Conservation (phyloP, 2,888 invertebrate species). For the Agonopterix subpropinquella region DNA sequence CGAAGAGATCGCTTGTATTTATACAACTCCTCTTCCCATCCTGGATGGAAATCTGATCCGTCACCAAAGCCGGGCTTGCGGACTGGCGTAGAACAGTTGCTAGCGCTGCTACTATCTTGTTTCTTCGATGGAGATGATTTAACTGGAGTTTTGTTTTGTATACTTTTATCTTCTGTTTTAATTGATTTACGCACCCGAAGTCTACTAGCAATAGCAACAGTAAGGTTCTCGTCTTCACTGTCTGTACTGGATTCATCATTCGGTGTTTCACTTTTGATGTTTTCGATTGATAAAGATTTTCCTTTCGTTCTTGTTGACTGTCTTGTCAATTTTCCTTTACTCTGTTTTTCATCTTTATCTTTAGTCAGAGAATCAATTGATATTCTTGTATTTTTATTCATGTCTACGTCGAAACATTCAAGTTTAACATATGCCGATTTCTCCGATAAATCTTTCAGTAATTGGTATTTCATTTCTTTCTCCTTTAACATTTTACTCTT, state of each 20-base stretch:
- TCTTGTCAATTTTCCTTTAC: conserved; percentile 40
- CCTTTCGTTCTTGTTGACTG: conserved; percentile 42
- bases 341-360: conserved; percentile 47
- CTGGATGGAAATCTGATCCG: conserved; percentile 83
- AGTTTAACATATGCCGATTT: conserved; percentile 68
- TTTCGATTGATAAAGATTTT: conserved; percentile 43
- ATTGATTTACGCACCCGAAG: conserved; percentile 63
- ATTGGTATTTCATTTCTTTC: conserved; percentile 56
- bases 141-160: conserved; percentile 37
- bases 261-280: conserved; percentile 47
- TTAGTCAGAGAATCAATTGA: conserved; percentile 45
- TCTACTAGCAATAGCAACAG: conserved; percentile 61
- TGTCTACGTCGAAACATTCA: conserved; percentile 65
- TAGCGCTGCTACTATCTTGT: conserved; percentile 43
- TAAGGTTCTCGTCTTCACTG: conserved; percentile 52
- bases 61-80: conserved; percentile 80
- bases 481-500: conserved; percentile 62
- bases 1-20: conserved; percentile 87
- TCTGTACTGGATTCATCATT: conserved; percentile 52
- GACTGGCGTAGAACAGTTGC: conserved; percentile 48
- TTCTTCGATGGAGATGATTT: conserved; percentile 53
- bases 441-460: conserved; percentile 63
- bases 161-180: conserved; percentile 52
- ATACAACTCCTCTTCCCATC: conserved; percentile 90
- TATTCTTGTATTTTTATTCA: conserved; percentile 55